These are phyloP conservation scores for Ameiurus melas DNA, from an alignment of 2,113 vertebrate species.

Conservation along the genomic window DNA sequence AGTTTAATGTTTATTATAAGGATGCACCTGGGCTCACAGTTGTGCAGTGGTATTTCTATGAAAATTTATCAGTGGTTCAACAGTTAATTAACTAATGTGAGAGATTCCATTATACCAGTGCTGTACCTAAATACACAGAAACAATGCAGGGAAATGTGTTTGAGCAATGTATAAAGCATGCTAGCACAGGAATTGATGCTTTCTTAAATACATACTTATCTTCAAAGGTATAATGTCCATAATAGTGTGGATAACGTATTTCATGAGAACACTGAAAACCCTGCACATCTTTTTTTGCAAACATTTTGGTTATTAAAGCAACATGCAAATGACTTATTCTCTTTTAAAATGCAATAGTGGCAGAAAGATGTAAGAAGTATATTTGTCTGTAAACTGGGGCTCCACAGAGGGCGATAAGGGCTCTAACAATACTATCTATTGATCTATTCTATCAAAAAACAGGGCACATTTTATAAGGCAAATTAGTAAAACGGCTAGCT, in stretches of 20 bases:
- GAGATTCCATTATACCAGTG: background rate
- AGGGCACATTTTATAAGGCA: background rate
- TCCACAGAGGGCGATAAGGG: background rate
- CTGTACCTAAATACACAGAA: background rate
- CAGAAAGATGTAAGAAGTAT: background rate
- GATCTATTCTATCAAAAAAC: background rate
- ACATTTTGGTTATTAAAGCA: background rate
- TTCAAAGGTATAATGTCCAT: background rate
- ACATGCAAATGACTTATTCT: background rate
- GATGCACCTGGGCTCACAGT: background rate
- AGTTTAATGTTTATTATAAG: background rate
- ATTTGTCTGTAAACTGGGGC: background rate
- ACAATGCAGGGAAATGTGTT: background rate
- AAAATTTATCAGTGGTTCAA: background rate
- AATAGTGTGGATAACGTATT: background rate
- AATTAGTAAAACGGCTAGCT: background rate
- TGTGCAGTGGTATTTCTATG: background rate
- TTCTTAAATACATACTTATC: background rate
- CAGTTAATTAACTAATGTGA: background rate
- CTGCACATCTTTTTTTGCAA: background rate
- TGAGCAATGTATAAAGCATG: background rate
- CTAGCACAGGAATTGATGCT: background rate
- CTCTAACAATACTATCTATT: background rate
- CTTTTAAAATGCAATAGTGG: background rate
- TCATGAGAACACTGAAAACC: background rate